A percentile compares a stretch with the other conserved stretches of the same genome.
Conservation (phyloP, 2,888 invertebrate genomes). For the Coenonympha glycerion region DNA sequence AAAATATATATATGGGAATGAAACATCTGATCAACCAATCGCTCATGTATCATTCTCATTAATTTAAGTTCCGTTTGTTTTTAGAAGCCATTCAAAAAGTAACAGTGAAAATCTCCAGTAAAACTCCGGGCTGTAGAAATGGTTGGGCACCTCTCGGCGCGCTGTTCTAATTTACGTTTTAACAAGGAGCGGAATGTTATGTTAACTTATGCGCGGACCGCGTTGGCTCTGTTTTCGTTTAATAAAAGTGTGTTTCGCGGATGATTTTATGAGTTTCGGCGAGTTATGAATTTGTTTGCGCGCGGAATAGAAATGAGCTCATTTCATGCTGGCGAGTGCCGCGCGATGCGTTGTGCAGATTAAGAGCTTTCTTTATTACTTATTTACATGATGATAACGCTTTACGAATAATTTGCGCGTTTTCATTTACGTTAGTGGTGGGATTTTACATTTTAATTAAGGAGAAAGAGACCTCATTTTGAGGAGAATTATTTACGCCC, state of each 20-base stretch:
- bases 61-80: no score
- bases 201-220: constrained; percentile 63
- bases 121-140: not conserved
- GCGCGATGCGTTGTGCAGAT: constrained; percentile 38
- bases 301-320: constrained; percentile 54
- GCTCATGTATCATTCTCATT: no score
- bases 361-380: constrained; percentile 39
- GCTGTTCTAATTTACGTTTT: constrained; percentile 63
- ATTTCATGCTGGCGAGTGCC: constrained; percentile 43
- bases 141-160: not conserved
- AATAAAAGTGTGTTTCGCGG: constrained; percentile 62
- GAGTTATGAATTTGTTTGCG: constrained; percentile 59
- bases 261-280: constrained; percentile 60
- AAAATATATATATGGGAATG: no score
- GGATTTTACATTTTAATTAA: not conserved
- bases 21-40: no score
- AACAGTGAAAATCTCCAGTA: no score
- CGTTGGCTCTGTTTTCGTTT: constrained; percentile 64
- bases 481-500: no score
- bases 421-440: constrained; percentile 22
- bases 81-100: no score
- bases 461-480: no score
- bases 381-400: constrained; percentile 37
- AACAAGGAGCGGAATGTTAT: constrained; percentile 62
- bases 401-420: constrained; percentile 23